These are phyloP conservation scores for Trogon melanurus DNA, from an alignment of 2,113 vertebrate species.

Conservation along the genomic window DNA sequence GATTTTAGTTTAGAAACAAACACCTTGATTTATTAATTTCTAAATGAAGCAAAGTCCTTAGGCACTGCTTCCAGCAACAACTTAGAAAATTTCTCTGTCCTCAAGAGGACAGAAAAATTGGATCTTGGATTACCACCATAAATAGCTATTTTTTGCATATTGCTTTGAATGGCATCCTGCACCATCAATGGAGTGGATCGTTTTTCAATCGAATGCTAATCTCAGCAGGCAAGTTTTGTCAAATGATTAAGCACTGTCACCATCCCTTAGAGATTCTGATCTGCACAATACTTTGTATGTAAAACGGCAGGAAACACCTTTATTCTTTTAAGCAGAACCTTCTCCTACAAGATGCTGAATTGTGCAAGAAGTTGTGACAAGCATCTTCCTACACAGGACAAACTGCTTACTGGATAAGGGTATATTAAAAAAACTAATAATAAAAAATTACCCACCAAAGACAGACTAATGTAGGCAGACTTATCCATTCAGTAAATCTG, in stretches of 20 bases:
- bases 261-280: not conserved
- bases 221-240: not conserved
- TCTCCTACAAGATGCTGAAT: not conserved
- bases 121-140: not conserved
- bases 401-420: not conserved
- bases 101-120: not conserved
- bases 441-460: not conserved
- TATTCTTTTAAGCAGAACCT: not conserved
- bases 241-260: not conserved
- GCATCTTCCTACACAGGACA: not conserved
- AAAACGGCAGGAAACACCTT: not conserved
- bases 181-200: not conserved
- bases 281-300: not conserved
- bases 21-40: not conserved
- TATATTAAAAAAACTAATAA: not conserved
- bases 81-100: not conserved
- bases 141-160: not conserved
- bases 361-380: not conserved
- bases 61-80: not conserved
- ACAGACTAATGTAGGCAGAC: not conserved
- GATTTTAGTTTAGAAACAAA: not conserved
- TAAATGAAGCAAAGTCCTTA: not conserved
- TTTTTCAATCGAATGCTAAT: not conserved
- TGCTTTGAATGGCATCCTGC: not conserved
- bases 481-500: not conserved